phyloP scores from a whole-genome alignment of 1,140 invertebrate species.

The Papilio dardanus region DNA sequence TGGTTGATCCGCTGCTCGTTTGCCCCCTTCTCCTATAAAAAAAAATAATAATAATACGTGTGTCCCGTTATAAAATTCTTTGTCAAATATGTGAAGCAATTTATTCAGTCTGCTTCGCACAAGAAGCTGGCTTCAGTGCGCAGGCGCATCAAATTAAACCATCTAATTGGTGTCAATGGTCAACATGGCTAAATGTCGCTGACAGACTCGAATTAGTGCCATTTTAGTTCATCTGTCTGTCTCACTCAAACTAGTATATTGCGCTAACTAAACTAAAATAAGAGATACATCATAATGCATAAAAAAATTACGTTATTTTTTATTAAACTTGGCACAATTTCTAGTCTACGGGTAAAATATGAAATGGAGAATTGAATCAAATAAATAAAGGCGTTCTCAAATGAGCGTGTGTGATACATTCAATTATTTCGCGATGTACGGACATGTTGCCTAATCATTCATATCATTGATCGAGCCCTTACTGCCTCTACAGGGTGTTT shows the following conservation, averaged over 20 bases:
- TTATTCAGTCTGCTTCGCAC: too few relatives aligned
- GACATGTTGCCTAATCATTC: background rate
- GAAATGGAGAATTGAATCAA: too few relatives aligned
- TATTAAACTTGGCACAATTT: too few relatives aligned
- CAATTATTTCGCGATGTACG: background rate
- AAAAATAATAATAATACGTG: too few relatives aligned
- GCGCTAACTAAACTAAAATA: background rate
- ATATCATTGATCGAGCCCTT: background rate
- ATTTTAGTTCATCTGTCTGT: background rate
- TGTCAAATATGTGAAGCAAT: background rate
- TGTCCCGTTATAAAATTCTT: too few relatives aligned
- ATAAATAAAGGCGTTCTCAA: background rate
- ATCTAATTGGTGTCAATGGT: constrained; percentile 32
- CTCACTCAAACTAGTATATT: background rate
- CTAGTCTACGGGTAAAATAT: background rate
- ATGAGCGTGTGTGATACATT: background rate
- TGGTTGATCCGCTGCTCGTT: too few relatives aligned
- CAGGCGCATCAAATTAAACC: constrained; percentile 28
- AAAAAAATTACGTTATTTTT: background rate
- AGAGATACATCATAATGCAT: background rate
- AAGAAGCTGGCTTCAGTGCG: too few relatives aligned
- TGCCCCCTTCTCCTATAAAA: too few relatives aligned
- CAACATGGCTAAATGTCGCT: background rate
- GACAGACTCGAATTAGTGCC: constrained; percentile 19
- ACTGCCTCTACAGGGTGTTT: background rate